Evolutionary conservation across 2,113 vertebrate species (phyloP), one percentile per base, ranked within the genome.

Genomic region (Lasiurus borealis): DNA sequence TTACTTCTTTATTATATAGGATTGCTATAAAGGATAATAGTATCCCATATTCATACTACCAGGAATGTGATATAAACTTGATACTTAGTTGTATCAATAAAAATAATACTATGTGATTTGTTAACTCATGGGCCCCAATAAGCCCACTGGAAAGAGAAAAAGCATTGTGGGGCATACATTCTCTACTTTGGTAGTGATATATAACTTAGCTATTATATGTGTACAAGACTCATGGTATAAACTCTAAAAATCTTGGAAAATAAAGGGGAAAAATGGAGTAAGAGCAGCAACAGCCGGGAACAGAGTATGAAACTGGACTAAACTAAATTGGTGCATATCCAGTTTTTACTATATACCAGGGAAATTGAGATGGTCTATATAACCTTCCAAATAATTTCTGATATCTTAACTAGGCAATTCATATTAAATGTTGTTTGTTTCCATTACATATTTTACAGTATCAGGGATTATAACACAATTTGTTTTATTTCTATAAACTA

Each of bases 401-500:
- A 16, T 64, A 44, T 31, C 44, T 85, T 85, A 85, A 85, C 2
- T 15, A 86, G 36, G 16, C 8, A 86, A 73, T 13, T 81, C 75
- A 59, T 21, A 54, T 15, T 48, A 46, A 68, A 54, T 31, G 25
- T n/a, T 40, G 8, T 66, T 77, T 88, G 19, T 93, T 90, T 90
- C 46, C 59, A 6, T 59, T 72, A 69, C 16, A 77, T 50, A 92
- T 15, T 82, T 68, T 25, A 46, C 72, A 77, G 10, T 77, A 64
- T 57, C 4, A 68, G 7, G 29, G 62, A 93, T 44, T 95, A 57
- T 34, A 83, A 78, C 10, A 73, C 29, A 13, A 84, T 83, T 73
- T 83, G 14, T 84, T 50, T 89, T 78, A 97, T 71, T 93, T 75
- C 75, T 91, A 89, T 2, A 44, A 88, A 75, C 18, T 87, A 50